Evolutionary conservation across 1,140 invertebrate genomes (phyloP), one percentile per base, ranked within the genome.

Genomic region (Bombus huntii): DNA sequence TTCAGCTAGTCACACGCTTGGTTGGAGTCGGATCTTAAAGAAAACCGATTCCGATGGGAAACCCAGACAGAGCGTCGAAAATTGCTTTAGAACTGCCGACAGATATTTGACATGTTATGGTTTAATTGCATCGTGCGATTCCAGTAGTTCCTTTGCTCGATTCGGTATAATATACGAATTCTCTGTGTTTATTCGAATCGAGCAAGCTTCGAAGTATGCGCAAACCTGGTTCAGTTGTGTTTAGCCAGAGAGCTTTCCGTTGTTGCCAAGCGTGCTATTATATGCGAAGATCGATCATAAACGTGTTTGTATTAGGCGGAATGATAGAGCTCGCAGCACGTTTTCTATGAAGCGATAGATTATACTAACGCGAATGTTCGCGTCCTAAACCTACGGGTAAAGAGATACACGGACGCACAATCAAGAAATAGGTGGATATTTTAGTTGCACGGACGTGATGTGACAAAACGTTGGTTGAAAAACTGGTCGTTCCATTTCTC

Each of bases 401-500:
- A 37, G 22, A 42, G 39, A 42, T 71, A 47, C 53, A 79, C 59
- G 59, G 59, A 34, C 71, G 42, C 57, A 28, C 68, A 62, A 87
- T 87, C 85, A 57, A 81, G 65, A 77, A 88, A 82, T 84, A 42
- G 76, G 42, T 47, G 86, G 80, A 88, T 71, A 59, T 81, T 68
- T 89, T 86, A 83, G 80, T 85, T 79, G 88, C 75, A 73, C 28
- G 59, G 44, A 75, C 39, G 57, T 37, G 75, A 39, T 65, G 44
- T 68, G 83, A 81, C 81, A 83, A 90, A 83, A 86, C 44, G 84
- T 9, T 47, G 28, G 78, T 31, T 90, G 39, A 88, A 90, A 88
- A 90, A 90, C 88, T 90, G 89, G 88, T 86, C 77, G 70, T 88
- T 88, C 83, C 83, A 81, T 68, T 86, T 88, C 53, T 57, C 68